These are phyloP conservation scores for Buphagus erythrorhynchus DNA, from an alignment of 2,797 vertebrate species.

Conservation along the genomic window DNA sequence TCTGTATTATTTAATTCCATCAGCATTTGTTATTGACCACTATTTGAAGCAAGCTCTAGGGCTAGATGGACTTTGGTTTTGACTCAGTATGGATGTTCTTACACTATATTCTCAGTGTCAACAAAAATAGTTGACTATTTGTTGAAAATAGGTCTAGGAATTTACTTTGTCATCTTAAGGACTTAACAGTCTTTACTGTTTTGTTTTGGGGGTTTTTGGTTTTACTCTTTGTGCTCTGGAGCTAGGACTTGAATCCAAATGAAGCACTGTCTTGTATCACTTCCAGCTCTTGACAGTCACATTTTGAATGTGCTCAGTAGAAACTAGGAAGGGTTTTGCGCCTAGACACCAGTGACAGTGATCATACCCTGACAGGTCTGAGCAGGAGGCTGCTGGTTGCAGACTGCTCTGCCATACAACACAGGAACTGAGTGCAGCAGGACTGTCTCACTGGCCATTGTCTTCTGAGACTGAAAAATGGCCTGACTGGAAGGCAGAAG, in stretches of 20 bases:
- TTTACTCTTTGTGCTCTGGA: not conserved
- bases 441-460: not conserved
- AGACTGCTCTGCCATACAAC: not conserved
- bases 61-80: not conserved
- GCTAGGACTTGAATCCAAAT: not conserved
- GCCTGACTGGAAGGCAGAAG: not conserved
- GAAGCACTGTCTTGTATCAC: not conserved
- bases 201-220: not conserved
- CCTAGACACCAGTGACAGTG: not conserved
- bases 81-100: not conserved
- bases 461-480: not conserved
- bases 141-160: not conserved
- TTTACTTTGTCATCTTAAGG: not conserved
- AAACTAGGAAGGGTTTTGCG: not conserved
- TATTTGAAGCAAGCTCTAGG: not conserved
- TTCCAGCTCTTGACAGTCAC: not conserved
- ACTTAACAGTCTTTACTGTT: not conserved
- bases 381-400: not conserved
- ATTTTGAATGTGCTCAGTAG: not conserved
- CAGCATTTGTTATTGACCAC: not conserved
- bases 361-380: not conserved
- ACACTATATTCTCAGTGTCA: not conserved
- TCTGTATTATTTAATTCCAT: not conserved
- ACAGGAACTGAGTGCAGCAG: not conserved
- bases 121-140: not conserved